Percentiles rank a stretch among this genome's conserved stretches.
These are phyloP conservation scores for Eupeodes corollae DNA, from an alignment of 1,140 invertebrate species.

Conservation along the genomic window DNA sequence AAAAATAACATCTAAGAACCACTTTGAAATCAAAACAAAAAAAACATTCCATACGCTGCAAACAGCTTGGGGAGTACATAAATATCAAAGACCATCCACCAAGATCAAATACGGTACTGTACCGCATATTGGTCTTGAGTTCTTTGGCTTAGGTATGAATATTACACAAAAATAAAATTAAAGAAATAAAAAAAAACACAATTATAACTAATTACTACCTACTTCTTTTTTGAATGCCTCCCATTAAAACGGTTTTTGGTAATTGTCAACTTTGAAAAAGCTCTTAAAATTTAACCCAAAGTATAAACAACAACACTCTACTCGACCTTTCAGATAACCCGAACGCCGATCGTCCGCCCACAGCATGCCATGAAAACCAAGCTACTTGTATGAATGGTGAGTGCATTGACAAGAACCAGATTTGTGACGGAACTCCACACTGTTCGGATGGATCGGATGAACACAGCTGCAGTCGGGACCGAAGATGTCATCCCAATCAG, in stretches of 20 bases:
- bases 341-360: slow-evolving; percentile 38
- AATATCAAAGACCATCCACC: slow-evolving; percentile 22
- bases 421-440: slow-evolving; percentile 72
- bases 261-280: too few relatives aligned
- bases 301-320: background rate
- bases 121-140: slow-evolving; percentile 34
- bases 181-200: background rate
- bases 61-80: slow-evolving; percentile 38
- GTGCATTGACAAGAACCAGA: slow-evolving; percentile 68
- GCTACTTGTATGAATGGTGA: slow-evolving; percentile 85
- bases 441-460: slow-evolving; percentile 86
- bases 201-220: background rate
- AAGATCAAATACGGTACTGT: slow-evolving; percentile 34
- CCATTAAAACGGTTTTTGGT: too few relatives aligned
- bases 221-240: too few relatives aligned
- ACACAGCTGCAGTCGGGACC: slow-evolving; percentile 68
- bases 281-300: background rate
- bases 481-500: slow-evolving; percentile 83
- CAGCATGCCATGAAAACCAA: slow-evolving; percentile 61
- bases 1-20: background rate
- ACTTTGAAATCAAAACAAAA: background rate
- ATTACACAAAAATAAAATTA: background rate
- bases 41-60: slow-evolving; percentile 7
- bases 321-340: slow-evolving; percentile 33
- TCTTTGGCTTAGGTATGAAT: slow-evolving; percentile 34